Evolutionary conservation across 2,797 vertebrate genomes (phyloP), one percentile per base, ranked within the genome.

Genomic region (Erethizon dorsatum): DNA sequence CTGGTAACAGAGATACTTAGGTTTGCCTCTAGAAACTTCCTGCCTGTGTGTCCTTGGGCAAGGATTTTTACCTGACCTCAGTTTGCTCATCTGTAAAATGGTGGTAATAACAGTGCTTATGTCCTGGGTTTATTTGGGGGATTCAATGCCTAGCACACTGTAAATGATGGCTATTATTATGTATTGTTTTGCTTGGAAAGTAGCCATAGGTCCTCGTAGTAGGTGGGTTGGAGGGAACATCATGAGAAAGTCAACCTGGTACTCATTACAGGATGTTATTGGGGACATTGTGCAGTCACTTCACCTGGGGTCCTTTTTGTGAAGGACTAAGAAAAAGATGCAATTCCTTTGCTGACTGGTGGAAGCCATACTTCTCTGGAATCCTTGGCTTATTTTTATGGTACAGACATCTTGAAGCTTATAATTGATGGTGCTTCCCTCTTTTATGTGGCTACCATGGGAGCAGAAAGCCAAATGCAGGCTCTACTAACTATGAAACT

Each of bases 361-460:
- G 26, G 88, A 94, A 95, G 54, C 52, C 77, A 77, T 82, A 15
- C 50, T 93, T 96, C 54, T 92, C 69, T 94, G 93, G 41, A 92
- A 84, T 95, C 75, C 26, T 89, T 89, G 80, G 69, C 87, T 97
- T 95, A 77, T 95, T 93, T 94, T 95, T 88, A 94, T 77, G 47
- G 94, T 90, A 83, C 63, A 79, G 77, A 96, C 78, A 59, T 86
- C 28, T 67, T 61, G 65, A 77, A 93, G 93, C 86, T 94, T 85
- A 57, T 96, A 94, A 95, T 28, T 88, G 83, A 96, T 82, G 56
- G 85, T 41, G 28, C 91, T 95, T 96, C 47, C 79, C 4, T 97
- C 86, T 96, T 89, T 92, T 78, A 73, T 83, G 93, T 93, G 77
- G 93, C 93, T 96, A 89, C 61, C 63, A 63, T 89, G 82, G 56